These are phyloP conservation scores for Bombus confusus DNA, from an alignment of 1,140 invertebrate genomes.

Conservation along the genomic window DNA sequence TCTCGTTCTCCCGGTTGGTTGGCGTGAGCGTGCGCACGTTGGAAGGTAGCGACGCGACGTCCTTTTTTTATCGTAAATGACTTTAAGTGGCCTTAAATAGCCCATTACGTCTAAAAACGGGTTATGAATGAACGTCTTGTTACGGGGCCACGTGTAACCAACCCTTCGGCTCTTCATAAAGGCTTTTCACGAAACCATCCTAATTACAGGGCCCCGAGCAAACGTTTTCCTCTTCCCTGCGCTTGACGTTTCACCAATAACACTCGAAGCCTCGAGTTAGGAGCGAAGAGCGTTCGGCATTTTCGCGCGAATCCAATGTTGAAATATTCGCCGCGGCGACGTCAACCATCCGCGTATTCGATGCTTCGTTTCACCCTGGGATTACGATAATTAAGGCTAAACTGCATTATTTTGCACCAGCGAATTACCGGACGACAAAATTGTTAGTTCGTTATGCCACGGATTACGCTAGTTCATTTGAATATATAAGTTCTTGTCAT, in stretches of 20 bases:
- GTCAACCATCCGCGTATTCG: neutral
- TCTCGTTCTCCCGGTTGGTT: neutral
- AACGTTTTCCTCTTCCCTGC: neutral
- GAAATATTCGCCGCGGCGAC: neutral
- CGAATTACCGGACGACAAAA: neutral
- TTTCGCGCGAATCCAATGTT: neutral
- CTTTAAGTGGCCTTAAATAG: conserved; percentile 62
- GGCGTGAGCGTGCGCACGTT: too few relatives aligned
- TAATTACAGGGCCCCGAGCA: conserved; percentile 22
- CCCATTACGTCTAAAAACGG: conserved; percentile 55
- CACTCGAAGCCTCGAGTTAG: conserved; percentile 10
- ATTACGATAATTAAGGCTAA: conserved; percentile 9
- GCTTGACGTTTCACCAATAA: conserved; percentile 17
- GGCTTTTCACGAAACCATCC: conserved; percentile 30
- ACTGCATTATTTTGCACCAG: conserved; percentile 7
- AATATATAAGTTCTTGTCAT: neutral
- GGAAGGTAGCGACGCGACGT: neutral
- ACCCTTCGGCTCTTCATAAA: conserved; percentile 45
- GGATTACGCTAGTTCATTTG: neutral
- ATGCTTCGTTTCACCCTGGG: conserved; percentile 3
- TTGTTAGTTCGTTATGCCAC: neutral
- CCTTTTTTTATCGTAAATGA: conserved; percentile 51
- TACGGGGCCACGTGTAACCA: conserved; percentile 27
- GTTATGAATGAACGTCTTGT: conserved; percentile 50
- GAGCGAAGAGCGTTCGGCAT: neutral